These are phyloP conservation scores for Dermochelys coriacea DNA, from an alignment of 2,797 vertebrate genomes.

Conservation along the genomic window DNA sequence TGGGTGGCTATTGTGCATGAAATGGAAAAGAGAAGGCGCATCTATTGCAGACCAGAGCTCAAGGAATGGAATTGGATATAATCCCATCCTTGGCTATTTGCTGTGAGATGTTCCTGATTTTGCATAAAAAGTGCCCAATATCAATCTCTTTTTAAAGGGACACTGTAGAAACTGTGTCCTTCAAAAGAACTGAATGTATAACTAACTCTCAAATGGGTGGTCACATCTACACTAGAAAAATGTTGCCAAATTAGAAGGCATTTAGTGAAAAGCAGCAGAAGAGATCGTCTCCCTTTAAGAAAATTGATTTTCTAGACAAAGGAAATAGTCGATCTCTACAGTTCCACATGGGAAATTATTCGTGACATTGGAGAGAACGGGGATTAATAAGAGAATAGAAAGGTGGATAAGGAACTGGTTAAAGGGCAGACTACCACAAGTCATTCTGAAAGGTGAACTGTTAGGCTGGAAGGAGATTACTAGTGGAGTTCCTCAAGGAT, in stretches of 20 bases:
- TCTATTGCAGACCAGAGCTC: not conserved
- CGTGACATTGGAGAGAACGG: too few relatives aligned
- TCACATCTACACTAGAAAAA: not conserved
- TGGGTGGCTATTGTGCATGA: not conserved
- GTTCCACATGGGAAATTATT: too few relatives aligned
- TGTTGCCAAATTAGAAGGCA: not conserved
- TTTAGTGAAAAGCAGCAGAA: not conserved
- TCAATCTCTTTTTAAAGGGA: not conserved
- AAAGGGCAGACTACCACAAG: too few relatives aligned
- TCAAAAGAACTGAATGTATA: not conserved
- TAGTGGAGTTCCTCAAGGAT: not conserved
- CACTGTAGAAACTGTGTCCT: not conserved
- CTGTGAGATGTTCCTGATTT: not conserved
- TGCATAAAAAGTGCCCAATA: fast-evolving
- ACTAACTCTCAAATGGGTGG: not conserved
- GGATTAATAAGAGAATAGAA: too few relatives aligned
- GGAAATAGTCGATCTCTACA: not conserved
- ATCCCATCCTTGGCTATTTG: not conserved
- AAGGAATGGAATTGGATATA: not conserved
- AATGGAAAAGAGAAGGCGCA: not conserved
- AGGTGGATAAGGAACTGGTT: too few relatives aligned
- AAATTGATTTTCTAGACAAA: not conserved
- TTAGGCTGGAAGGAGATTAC: not conserved
- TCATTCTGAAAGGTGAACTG: too few relatives aligned
- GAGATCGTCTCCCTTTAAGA: not conserved